phyloP scores from a whole-genome alignment of 2,888 invertebrate species.

The Tetramorium bicarinatum region DNA sequence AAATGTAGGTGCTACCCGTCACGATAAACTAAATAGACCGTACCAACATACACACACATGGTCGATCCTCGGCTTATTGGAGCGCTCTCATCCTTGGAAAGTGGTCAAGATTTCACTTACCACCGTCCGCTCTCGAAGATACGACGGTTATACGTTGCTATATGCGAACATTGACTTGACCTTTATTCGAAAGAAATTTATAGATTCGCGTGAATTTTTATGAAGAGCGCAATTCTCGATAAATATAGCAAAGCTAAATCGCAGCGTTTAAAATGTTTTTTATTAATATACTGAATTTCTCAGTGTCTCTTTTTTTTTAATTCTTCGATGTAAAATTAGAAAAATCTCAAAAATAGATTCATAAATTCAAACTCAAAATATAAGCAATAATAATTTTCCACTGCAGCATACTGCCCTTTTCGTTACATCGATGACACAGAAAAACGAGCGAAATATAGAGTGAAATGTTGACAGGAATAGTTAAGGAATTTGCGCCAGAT shows the following conservation, averaged over 20 bases:
- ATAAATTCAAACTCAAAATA: not conserved
- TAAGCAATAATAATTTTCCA: not conserved
- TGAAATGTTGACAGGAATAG: constrained; percentile 48
- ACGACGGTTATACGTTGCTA: constrained; percentile 35
- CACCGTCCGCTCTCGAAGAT: constrained; percentile 64
- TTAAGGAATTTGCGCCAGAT: constrained; percentile 51
- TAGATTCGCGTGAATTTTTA: constrained; percentile 12
- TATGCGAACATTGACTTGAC: constrained; percentile 5
- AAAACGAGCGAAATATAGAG: constrained; percentile 11
- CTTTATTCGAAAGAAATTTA: constrained; percentile 32
- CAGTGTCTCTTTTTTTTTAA: not conserved
- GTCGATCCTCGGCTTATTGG: constrained; percentile 75
- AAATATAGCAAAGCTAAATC: not conserved
- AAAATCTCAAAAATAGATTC: not conserved
- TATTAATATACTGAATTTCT: not conserved
- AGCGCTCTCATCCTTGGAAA: constrained; percentile 72
- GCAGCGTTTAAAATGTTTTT: not conserved
- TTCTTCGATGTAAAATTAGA: not conserved
- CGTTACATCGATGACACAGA: not conserved
- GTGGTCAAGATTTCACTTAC: constrained; percentile 80
- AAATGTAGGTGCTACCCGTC: constrained; percentile 60
- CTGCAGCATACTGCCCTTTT: not conserved
- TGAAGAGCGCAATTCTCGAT: not conserved
- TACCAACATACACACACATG: constrained; percentile 45
- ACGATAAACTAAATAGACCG: constrained; percentile 73